Evolutionary conservation across 2,888 invertebrate species (phyloP).

Genomic region (Ornithoptera priamus): DNA sequence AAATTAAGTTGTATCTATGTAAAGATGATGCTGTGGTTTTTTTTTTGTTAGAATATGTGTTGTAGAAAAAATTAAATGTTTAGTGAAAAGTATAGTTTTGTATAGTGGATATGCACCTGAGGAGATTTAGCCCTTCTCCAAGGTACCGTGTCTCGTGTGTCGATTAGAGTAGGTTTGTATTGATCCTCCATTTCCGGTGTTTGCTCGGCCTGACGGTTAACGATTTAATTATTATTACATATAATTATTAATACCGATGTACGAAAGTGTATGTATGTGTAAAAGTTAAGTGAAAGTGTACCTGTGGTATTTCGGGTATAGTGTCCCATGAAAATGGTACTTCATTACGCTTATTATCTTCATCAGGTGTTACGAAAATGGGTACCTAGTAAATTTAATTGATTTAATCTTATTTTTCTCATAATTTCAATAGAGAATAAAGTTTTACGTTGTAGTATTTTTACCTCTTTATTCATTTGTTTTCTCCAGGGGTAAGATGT

Average conservation of each 20-base stretch:
- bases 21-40: neutral
- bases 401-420: neutral
- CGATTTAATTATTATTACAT: constrained; percentile 15
- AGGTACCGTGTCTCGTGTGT: constrained; percentile 55
- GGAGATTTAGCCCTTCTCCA: constrained; percentile 69
- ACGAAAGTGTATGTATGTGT: neutral
- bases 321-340: constrained; percentile 71
- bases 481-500: constrained; percentile 50
- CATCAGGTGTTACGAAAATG: constrained; percentile 50
- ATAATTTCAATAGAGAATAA: neutral
- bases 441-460: constrained; percentile 11
- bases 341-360: constrained; percentile 53
- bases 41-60: neutral
- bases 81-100: neutral
- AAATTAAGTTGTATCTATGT: neutral
- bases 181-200: constrained; percentile 68
- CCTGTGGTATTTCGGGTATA: constrained; percentile 75
- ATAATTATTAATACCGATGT: neutral
- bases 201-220: constrained; percentile 65
- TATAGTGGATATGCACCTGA: constrained; percentile 52
- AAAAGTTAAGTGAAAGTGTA: constrained; percentile 47
- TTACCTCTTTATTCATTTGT: constrained; percentile 48
- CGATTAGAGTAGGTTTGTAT: constrained; percentile 67
- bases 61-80: neutral
- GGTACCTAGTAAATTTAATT: constrained; percentile 52